Base-by-base conservation (phyloP, 2,888 invertebrate genomes). In the Vesta saturnalis region DNA sequence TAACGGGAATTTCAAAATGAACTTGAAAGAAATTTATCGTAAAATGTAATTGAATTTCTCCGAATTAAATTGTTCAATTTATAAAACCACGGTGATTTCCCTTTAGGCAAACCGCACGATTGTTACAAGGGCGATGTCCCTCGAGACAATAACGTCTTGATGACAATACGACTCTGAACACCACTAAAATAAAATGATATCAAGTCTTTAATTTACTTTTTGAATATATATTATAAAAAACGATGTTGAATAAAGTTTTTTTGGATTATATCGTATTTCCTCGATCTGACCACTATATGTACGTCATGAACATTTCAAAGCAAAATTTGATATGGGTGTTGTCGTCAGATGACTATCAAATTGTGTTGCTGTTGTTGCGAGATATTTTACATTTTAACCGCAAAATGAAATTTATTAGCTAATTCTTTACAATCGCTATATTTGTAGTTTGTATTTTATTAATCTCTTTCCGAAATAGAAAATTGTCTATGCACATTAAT, bases 11-110 rank as follows among this genome's bases (percentile, higher is more conserved):
- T 82, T 81, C 81, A 78, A 81, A 81, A 81, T 77, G 81, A 81
- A 80, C 81, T 78, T 76, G 78, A 81, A 81, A 77, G 76, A 76
- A 77, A 77, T 77, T 77, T 76, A 76, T 76, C 77, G 76, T 76
- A 69, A 77, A 77, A 75, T 73, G 76, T 81, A 82, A 82, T 82
- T 81, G 81, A 82, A 82, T 83, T 83, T 79, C 77, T 77, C 77
- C 74, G 80, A 81, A 83, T 83, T 82, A 83, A 83, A 84, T 83
- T 83, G 83, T 83, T 81, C 83, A 83, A 83, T 83, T 84, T 83
- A 81, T 82, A 80, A 82, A 82, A 81, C 82, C 81, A 79, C 83
- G 79, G 80, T 81, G 81, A 83, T 83, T 83, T 82, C 81, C 81
- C 79, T 80, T 80, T 80, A 80, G 82, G 78, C 79, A 77, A 78